phyloP scores from a whole-genome alignment of 2,113 vertebrate species.

The Oenanthe melanoleuca region DNA sequence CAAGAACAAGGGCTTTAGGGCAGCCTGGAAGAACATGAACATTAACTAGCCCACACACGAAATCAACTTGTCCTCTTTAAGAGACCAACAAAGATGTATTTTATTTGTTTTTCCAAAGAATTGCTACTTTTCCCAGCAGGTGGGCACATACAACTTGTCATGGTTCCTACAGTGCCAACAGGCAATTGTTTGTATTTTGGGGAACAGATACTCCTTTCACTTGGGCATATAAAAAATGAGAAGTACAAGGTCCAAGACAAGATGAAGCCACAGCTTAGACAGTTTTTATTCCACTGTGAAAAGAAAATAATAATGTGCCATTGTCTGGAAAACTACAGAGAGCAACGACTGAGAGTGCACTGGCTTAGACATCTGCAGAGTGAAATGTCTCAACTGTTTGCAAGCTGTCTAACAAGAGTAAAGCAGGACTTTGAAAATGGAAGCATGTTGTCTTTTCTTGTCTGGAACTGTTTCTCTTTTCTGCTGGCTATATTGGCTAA shows the following conservation, averaged over 20 bases:
- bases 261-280: not conserved
- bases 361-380: not conserved
- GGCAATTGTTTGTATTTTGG: not conserved
- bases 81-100: not conserved
- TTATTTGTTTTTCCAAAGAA: constrained; percentile 17
- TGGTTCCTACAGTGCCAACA: not conserved
- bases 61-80: not conserved
- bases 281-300: not conserved
- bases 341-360: not conserved
- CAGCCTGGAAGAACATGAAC: not conserved
- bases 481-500: not conserved
- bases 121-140: not conserved
- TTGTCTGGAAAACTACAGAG: not conserved
- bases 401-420: not conserved
- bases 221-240: not conserved
- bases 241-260: not conserved
- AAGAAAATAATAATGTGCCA: not conserved
- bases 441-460: not conserved
- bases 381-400: not conserved
- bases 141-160: not conserved
- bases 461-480: not conserved
- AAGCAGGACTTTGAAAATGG: not conserved
- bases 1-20: constrained; percentile 44
- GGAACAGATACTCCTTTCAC: not conserved
- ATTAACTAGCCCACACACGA: not conserved